Percentiles rank a stretch among this genome's conserved stretches.
Evolutionary conservation across 2,888 invertebrate species (phyloP).

Genomic region (Stegana nigrithorax): DNA sequence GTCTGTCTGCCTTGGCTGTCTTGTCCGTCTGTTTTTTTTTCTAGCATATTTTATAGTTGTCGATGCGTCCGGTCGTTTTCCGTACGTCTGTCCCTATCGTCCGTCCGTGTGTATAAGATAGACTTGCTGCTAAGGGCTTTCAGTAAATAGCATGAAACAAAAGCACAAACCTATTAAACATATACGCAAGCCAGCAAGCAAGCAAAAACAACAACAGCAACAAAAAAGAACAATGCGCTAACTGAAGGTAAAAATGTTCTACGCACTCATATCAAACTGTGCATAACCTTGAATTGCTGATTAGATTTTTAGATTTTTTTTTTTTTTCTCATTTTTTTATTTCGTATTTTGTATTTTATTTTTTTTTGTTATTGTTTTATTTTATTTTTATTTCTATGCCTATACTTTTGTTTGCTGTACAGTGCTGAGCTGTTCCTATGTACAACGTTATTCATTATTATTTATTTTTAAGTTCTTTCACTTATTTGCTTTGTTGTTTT

Average conservation of each 20-base stretch:
- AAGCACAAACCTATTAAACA: no score
- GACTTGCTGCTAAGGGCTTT: background rate
- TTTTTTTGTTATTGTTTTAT: no score
- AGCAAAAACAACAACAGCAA: background rate
- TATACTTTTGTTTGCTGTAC: no score
- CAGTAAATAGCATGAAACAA: background rate
- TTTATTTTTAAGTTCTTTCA: no score
- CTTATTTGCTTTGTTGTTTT: background rate
- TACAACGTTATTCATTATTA: no score
- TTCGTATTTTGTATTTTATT: no score
- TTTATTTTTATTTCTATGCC: no score
- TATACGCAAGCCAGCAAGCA: background rate
- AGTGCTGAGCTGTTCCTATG: no score
- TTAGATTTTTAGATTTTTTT: conserved; percentile 41
- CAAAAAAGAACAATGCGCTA: background rate
- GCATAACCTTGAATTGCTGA: conserved; percentile 50
- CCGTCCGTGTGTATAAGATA: no score
- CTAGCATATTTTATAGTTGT: background rate
- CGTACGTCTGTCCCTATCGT: background rate
- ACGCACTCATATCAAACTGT: conserved; percentile 25
- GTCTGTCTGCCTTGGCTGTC: background rate
- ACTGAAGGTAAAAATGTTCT: background rate
- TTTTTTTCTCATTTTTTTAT: no score
- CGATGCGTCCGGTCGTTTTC: background rate
- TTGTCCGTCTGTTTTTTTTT: background rate